These are phyloP conservation scores for Halisarca cf. caerulea DNA, from an alignment of 37 sponge, comb jelly and placozoan genomes.

Conservation along the genomic window DNA sequence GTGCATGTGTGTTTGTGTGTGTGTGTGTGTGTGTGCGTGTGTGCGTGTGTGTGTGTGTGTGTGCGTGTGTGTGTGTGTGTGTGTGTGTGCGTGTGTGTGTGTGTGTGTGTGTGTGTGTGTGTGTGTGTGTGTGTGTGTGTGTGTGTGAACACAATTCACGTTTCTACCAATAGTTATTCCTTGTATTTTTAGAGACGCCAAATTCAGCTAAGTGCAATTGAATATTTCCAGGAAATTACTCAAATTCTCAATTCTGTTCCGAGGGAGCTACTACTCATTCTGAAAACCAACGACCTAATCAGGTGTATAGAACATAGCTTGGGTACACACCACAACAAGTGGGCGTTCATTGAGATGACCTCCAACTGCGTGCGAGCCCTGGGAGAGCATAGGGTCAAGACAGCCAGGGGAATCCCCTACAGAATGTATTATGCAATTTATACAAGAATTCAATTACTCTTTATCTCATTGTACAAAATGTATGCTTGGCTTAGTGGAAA, in stretches of 20 bases:
- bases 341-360: slow-evolving; percentile 78
- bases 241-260: slow-evolving; percentile 86
- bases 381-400: slow-evolving; percentile 51
- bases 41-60: no score
- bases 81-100: no score
- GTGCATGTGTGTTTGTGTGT: no score
- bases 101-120: no score
- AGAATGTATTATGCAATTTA: not conserved
- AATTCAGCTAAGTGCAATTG: slow-evolving; percentile 37
- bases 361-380: slow-evolving; percentile 70
- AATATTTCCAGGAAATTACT: slow-evolving; percentile 53
- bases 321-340: slow-evolving; percentile 24
- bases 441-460: slow-evolving; percentile 25
- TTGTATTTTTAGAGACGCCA: not conserved
- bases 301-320: slow-evolving; percentile 75
- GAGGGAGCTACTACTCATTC: slow-evolving; percentile 85
- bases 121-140: no score
- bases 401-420: not conserved
- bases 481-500: slow-evolving; percentile 21
- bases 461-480: slow-evolving; percentile 31
- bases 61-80: no score
- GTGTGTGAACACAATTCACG: no score
- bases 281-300: slow-evolving; percentile 95
- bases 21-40: no score
- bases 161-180: no score